Base-by-base conservation (phyloP, 2,797 vertebrate species). In the Paedocypris micromegethes region DNA sequence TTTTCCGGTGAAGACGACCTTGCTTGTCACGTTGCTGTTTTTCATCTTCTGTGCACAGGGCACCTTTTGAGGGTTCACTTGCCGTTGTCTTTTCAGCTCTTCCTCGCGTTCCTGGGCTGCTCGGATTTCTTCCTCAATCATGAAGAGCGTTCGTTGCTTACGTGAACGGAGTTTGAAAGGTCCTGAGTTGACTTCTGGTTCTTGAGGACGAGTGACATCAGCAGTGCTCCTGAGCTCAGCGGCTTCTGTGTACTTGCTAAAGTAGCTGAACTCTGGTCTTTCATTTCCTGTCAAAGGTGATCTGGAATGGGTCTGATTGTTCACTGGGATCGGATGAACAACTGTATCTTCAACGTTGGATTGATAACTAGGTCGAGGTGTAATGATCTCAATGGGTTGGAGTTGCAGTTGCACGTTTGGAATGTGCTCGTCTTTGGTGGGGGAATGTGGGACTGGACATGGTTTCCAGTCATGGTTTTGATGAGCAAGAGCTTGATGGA, bases 61-160 rank as follows among this genome's bases (percentile, higher is more conserved):
- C 3, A 72, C 74, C 64, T 88, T 87, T 37, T 88, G 66, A 64
- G 82, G 90, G 75, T 89, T 87, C 0, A 60, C 82, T 77, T 93
- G 87, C 53, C 96, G 88, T 82, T 95, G 92, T 71, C 89, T 92
- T 83, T 97, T 96, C 73, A 99, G 86, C 78, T 98, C 96, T 70
- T 97, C 94, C 72, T 99, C 97, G 44, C 97, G 87, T 57, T 98
- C 91, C 85, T 99, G 94, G 59, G 97, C 93, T 0, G 95, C 96
- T 61, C 96, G 90, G 83, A 99, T 99, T 86, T 99, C 97, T 82
- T 98, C 96, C 75, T 99, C 97, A 0, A 99, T 99, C 95, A 99
- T 98, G 0, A 95, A 99, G 80, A 98, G 83, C 66, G 97, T 99
- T 76, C 89, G 84, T 85, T 99, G 96, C 83, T 97, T 98, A 81